Evolutionary conservation across 92 coral and sea anemone species (phyloP).

Genomic region (Epizoanthus scotinus): DNA sequence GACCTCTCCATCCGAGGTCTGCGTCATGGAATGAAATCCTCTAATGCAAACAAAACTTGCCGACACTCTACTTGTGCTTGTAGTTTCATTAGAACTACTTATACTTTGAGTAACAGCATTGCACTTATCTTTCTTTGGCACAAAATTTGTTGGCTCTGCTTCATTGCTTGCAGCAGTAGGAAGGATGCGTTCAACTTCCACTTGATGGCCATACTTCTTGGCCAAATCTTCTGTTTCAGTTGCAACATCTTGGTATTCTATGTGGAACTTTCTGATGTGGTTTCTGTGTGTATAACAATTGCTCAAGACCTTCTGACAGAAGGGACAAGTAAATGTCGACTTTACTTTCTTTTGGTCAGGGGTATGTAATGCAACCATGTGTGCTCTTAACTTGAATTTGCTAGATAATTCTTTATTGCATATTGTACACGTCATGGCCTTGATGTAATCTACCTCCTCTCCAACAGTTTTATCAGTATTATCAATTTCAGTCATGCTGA

Average conservation of each 20-base stretch:
- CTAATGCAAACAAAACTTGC: not conserved
- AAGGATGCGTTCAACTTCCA: not conserved
- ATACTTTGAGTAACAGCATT: not conserved
- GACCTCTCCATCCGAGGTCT: too few relatives aligned
- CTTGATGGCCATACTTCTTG: constrained; percentile 4
- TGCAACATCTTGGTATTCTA: constrained; percentile 16
- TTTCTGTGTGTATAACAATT: constrained; percentile 4
- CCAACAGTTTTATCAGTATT: not conserved
- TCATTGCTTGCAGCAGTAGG: not conserved
- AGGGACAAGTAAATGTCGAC: not conserved
- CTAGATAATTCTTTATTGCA: constrained; percentile 7
- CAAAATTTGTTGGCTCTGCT: not conserved
- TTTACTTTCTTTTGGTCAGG: not conserved
- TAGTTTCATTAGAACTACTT: not conserved
- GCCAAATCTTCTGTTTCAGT: constrained; percentile 12
- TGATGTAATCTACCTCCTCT: not conserved
- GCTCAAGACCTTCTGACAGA: not conserved
- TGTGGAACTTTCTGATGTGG: constrained; percentile 13
- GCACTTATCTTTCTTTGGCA: not conserved
- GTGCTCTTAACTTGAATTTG: not conserved
- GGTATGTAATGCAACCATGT: not conserved
- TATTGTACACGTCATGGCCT: not conserved
- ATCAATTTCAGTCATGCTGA: not conserved
- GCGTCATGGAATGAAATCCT: too few relatives aligned
- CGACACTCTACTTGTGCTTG: not conserved